Evolutionary conservation across 2,797 vertebrate genomes (phyloP).

Genomic region (Acipenser oxyrinchus): DNA sequence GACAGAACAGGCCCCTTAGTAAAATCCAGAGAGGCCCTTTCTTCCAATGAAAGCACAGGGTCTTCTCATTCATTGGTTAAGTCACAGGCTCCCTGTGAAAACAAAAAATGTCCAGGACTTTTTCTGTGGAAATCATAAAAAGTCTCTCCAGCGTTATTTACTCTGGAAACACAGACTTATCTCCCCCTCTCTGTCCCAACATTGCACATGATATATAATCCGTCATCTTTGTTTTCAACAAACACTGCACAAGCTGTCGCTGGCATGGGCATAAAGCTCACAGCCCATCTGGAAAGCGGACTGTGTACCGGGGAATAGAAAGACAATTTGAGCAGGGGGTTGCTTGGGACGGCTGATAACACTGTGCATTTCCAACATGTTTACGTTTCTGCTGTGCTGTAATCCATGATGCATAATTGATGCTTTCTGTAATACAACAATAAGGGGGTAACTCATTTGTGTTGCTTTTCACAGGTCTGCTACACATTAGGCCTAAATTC

Average conservation of each 20-base stretch:
- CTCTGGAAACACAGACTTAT: slow-evolving; percentile 39
- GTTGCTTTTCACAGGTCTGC: no score
- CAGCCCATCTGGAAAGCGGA: slow-evolving; percentile 79
- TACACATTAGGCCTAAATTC: no score
- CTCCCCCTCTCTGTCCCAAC: slow-evolving; percentile 35
- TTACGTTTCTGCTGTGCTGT: slow-evolving; percentile 25
- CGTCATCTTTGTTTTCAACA: slow-evolving; percentile 85
- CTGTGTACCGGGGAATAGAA: slow-evolving; percentile 58
- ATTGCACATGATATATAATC: slow-evolving; percentile 77
- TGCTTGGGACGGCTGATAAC: slow-evolving; percentile 39
- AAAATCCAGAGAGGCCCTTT: not conserved
- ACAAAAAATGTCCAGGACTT: slow-evolving; percentile 7
- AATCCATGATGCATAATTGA: slow-evolving; percentile 40
- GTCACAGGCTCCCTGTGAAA: slow-evolving; percentile 10
- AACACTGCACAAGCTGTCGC: slow-evolving; percentile 80
- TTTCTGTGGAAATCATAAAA: not conserved
- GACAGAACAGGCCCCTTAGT: no score
- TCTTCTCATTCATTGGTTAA: not conserved
- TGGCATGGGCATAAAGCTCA: slow-evolving; percentile 64
- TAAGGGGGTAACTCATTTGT: no score
- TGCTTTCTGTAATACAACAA: slow-evolving; percentile 19
- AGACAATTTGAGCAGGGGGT: slow-evolving; percentile 50
- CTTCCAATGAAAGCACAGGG: not conserved
- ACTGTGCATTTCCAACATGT: slow-evolving; percentile 27
- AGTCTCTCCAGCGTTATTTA: slow-evolving; percentile 35